A percentile compares a stretch with the other conserved stretches of the same genome.
phyloP scores from a whole-genome alignment of 2,888 invertebrate genomes.

The Drosophila quinaria region DNA sequence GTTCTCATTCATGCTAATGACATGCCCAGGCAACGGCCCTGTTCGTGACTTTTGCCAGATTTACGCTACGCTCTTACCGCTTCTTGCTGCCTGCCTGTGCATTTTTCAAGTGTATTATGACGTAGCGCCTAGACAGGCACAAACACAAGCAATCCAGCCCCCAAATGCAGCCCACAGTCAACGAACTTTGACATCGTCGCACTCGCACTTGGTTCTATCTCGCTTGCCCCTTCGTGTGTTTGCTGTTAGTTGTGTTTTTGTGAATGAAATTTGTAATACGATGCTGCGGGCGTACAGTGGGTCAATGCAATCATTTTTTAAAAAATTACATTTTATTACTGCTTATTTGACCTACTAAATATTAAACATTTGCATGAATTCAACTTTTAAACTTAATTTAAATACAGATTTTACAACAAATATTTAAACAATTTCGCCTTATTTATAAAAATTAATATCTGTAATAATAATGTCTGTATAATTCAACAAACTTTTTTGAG shows the following conservation, averaged over 20 bases:
- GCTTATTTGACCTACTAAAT: background rate
- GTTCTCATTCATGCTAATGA: constrained; percentile 64
- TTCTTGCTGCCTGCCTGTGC: constrained; percentile 58
- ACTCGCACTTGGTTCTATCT: constrained; percentile 1
- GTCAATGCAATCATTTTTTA: constrained; percentile 19
- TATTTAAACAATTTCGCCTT: no score
- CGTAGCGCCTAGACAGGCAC: constrained; percentile 69
- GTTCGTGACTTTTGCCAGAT: constrained; percentile 78
- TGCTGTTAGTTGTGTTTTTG: constrained; percentile 70
- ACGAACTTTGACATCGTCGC: constrained; percentile 75
- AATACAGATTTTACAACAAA: no score
- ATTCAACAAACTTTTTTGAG: background rate
- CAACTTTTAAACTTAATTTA: no score
- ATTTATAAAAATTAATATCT: no score
- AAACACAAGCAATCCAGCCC: constrained; percentile 1
- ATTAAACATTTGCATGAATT: background rate
- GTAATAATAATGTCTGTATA: background rate
- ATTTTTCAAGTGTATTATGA: constrained; percentile 80
- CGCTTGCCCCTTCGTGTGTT: constrained; percentile 33
- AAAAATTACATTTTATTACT: background rate
- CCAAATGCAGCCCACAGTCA: constrained; percentile 63
- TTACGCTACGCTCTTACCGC: constrained; percentile 35
- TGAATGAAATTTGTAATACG: constrained; percentile 84
- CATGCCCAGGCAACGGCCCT: constrained; percentile 52
- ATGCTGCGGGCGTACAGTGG: constrained; percentile 70